Conservation (phyloP, 2,888 invertebrate species). For the Micoletzkya japonica region DNA sequence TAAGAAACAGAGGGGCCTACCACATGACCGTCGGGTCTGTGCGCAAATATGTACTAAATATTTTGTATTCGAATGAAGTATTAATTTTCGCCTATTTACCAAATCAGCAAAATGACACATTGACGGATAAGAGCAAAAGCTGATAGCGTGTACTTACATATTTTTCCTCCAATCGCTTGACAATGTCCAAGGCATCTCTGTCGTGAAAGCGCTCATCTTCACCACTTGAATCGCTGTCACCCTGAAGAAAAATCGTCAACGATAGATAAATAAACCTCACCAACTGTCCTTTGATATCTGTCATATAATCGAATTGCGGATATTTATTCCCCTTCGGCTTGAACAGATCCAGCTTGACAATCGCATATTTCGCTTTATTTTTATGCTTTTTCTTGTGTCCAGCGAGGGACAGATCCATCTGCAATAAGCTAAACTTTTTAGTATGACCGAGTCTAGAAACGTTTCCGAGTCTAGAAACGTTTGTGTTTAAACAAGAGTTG, state of each 20-base stretch:
- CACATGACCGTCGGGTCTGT: too few relatives aligned
- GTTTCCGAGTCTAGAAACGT: too few relatives aligned
- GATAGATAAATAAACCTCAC: background rate
- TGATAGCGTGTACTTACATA: conserved; percentile 33
- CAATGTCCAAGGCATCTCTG: conserved; percentile 32
- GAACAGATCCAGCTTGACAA: conserved; percentile 4
- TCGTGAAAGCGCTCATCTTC: conserved; percentile 32
- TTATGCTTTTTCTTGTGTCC: conserved; percentile 23
- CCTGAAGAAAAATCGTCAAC: background rate
- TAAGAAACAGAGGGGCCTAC: too few relatives aligned
- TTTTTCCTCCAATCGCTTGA: conserved; percentile 34
- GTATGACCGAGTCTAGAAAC: too few relatives aligned
- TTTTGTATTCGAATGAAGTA: too few relatives aligned
- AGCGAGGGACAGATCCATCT: background rate
- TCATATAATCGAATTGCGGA: background rate
- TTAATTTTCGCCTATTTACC: too few relatives aligned
- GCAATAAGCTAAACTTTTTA: background rate
- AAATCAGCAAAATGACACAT: too few relatives aligned
- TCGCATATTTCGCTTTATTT: conserved; percentile 11
- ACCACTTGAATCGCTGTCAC: background rate
- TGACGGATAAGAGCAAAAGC: background rate
- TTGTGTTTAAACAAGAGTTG: too few relatives aligned
- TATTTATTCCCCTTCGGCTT: conserved; percentile 24
- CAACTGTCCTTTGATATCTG: background rate
- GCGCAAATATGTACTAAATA: too few relatives aligned